phyloP scores from a whole-genome alignment of 2,888 invertebrate genomes.

The Odontothrips loti region DNA sequence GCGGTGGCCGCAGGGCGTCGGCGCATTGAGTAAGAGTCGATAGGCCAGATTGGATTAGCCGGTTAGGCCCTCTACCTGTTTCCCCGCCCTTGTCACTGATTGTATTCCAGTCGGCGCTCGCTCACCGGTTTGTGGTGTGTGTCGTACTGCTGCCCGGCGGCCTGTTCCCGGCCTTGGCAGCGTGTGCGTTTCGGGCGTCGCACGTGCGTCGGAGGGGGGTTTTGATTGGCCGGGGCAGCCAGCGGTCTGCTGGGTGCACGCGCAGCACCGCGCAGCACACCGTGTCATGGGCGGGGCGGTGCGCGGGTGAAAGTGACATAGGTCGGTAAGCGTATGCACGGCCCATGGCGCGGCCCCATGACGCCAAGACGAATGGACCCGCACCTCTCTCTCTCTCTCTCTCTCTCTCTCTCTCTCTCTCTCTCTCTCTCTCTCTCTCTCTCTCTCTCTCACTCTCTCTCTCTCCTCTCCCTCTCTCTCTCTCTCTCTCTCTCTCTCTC shows the following conservation, averaged over 20 bases:
- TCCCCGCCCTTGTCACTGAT: neutral
- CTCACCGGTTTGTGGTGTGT: neutral
- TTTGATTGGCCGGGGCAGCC: neutral
- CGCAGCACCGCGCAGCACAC: no score
- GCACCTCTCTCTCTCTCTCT: slow-evolving; percentile 18
- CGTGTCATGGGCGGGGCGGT: neutral
- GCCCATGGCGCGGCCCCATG: neutral
- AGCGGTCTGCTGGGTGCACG: no score
- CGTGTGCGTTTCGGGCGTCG: no score
- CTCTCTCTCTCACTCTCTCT: no score
- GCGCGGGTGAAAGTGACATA: neutral
- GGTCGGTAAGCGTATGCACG: neutral
- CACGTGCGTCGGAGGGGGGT: neutral
- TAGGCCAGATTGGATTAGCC: no score
- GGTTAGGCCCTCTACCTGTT: neutral
- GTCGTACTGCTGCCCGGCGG: no score
- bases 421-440: no score
- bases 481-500: slow-evolving; percentile 1
- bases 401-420: no score
- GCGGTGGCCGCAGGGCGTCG: no score
- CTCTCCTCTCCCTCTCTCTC: neutral
- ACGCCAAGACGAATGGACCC: neutral
- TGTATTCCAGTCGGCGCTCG: neutral
- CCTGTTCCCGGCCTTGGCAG: no score
- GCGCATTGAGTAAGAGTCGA: no score